Percentiles rank a stretch among this genome's conserved stretches.
Conservation (phyloP, 2,113 vertebrate genomes). For the Aptenodytes patagonicus region DNA sequence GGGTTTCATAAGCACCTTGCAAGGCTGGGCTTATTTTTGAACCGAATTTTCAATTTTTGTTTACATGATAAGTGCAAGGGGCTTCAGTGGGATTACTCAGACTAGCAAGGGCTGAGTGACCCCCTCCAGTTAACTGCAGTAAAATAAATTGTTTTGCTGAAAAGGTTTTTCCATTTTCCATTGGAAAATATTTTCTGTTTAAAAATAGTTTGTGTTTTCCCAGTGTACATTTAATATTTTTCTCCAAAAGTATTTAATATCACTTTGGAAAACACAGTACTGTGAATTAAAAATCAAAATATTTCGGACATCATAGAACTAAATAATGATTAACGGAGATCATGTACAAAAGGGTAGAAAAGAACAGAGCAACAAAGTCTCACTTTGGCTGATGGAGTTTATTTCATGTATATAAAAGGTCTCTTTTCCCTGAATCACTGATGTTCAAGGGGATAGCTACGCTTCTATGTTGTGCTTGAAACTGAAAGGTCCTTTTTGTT, state of each 20-base stretch:
- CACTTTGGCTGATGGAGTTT: neutral
- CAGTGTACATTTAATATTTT: neutral
- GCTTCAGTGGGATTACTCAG: neutral
- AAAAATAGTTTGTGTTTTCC: neutral
- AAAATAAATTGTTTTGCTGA: neutral
- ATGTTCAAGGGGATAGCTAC: conserved; percentile 9
- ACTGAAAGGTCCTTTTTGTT: neutral
- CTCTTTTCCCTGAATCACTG: neutral
- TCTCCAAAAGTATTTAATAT: neutral
- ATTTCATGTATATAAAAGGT: conserved; percentile 24
- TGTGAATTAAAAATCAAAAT: neutral
- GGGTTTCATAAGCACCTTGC: neutral
- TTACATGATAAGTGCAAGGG: neutral
- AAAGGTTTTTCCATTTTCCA: neutral
- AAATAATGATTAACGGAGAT: neutral
- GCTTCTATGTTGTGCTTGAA: neutral
- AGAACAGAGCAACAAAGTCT: neutral
- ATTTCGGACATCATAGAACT: neutral
- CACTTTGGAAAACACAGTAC: neutral
- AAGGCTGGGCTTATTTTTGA: neutral
- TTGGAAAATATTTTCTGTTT: neutral
- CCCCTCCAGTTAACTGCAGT: neutral
- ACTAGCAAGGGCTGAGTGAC: neutral
- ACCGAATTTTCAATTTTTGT: neutral
- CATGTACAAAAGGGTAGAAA: neutral